Evolutionary conservation across 2,888 invertebrate genomes (phyloP), one percentile per base, ranked within the genome.

Genomic region (Lithophane semibrunnea): DNA sequence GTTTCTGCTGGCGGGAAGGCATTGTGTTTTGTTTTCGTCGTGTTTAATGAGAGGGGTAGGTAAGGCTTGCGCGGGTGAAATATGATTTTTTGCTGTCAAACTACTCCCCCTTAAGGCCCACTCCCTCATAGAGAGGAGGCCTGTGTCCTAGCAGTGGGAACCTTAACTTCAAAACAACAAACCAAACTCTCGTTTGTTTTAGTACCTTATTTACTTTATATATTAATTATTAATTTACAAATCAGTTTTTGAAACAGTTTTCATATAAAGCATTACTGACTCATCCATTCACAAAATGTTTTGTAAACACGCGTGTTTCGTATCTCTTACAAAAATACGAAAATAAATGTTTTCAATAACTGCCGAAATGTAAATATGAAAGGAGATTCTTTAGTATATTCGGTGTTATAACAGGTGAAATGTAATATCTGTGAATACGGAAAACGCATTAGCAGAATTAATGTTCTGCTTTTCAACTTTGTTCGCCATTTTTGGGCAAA

Each of bases 391-490:
- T 77, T 63, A 67, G 72, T 74, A 75, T 13, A 52, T 75, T 82
- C 69, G 69, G 65, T 79, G 70, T 64, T 80, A 73, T 84, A 79
- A 56, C 82, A 78, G 77, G 78, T 82, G 79, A 77, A 84, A 82
- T 84, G 82, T 85, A 87, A 88, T 90, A 86, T 87, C 84, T 82
- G 82, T 84, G 89, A 89, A 91, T 91, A 85, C 83, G 85, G 78
- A 80, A 79, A 88, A 87, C 80, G 90, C 93, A 94, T 94, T 94
- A 93, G 90, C 77, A 88, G 91, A 93, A 94, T 94, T 92, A 94
- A 93, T 92, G 91, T 91, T 91, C 90, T 84, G 88, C 89, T 87
- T 90, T 90, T 90, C 89, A 90, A 88, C 90, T 89, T 88, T 86
- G 88, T 89, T 88, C 86, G 85, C 77, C 79, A 83, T 86, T 90